These are phyloP conservation scores for Tetragonisca angustula DNA, from an alignment of 2,888 invertebrate species.

Conservation along the genomic window DNA sequence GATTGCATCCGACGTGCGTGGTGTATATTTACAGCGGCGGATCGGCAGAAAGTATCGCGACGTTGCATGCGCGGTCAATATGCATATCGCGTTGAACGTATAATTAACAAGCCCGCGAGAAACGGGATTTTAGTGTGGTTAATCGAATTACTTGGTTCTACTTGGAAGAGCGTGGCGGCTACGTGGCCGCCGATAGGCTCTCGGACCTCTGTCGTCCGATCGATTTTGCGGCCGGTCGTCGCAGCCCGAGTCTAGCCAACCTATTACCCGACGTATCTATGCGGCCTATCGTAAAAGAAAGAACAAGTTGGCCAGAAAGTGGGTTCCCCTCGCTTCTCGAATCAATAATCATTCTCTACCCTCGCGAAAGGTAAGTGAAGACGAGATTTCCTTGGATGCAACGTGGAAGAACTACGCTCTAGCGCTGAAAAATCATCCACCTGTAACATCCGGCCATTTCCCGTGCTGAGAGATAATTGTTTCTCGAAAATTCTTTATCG, in stretches of 20 bases:
- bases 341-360: neutral
- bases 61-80: constrained; percentile 40
- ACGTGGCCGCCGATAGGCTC: constrained; percentile 30
- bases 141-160: constrained; percentile 48
- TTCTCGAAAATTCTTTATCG: no score
- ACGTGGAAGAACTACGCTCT: no score
- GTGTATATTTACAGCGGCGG: constrained; percentile 28
- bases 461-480: no score
- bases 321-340: constrained; percentile 34
- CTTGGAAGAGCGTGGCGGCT: constrained; percentile 2
- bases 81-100: constrained; percentile 35
- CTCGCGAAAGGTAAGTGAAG: neutral
- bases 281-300: constrained; percentile 59
- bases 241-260: constrained; percentile 26
- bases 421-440: no score
- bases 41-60: constrained; percentile 40
- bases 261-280: constrained; percentile 62
- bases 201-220: constrained; percentile 54
- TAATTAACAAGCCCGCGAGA: constrained; percentile 44
- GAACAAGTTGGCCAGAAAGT: constrained; percentile 52
- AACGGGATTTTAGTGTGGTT: constrained; percentile 40
- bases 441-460: no score
- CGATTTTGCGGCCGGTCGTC: constrained; percentile 54
- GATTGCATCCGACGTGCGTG: constrained; percentile 33
- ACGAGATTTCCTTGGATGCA: no score